Evolutionary conservation across 2,113 vertebrate genomes (phyloP).

Genomic region (Protobothrops mucrosquamatus): DNA sequence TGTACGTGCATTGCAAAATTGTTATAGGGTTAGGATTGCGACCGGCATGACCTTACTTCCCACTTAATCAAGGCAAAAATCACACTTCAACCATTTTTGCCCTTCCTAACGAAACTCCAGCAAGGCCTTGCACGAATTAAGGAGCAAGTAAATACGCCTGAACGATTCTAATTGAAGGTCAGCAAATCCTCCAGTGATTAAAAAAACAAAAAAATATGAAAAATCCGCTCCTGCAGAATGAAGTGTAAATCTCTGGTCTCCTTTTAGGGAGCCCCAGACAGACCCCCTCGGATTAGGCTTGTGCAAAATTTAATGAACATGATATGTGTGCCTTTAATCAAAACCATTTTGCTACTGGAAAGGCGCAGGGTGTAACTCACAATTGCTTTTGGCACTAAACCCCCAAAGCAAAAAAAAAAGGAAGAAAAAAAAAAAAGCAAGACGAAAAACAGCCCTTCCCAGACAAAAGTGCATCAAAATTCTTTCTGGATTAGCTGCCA

Average conservation of each 20-base stretch:
- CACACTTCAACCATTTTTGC: conserved; percentile 33
- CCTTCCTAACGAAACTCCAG: conserved; percentile 66
- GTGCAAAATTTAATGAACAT: conserved; percentile 75
- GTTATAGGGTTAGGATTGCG: conserved; percentile 24
- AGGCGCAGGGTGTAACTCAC: conserved; percentile 74
- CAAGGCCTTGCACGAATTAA: conserved; percentile 70
- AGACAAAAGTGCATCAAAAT: conserved; percentile 64
- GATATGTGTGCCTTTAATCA: conserved; percentile 76
- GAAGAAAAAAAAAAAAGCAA: conserved; percentile 17
- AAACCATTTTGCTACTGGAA: conserved; percentile 81
- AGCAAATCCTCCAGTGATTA: conserved; percentile 81
- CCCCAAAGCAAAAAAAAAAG: conserved; percentile 17
- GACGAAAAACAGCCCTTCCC: conserved; percentile 34
- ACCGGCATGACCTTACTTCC: conserved; percentile 20
- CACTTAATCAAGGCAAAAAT: conserved; percentile 57
- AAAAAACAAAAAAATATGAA: conserved; percentile 26
- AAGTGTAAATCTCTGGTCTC: conserved; percentile 74
- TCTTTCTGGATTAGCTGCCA: conserved; percentile 39
- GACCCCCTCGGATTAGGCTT: conserved; percentile 53
- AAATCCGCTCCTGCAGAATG: conserved; percentile 75
- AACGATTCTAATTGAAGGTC: conserved; percentile 82
- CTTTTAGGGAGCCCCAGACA: conserved; percentile 66
- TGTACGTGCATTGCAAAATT: background rate
- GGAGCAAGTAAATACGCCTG: conserved; percentile 78
- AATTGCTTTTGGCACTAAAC: conserved; percentile 75